These are phyloP conservation scores for Sebastes diaconus DNA, from an alignment of 2,797 vertebrate species.

Conservation along the genomic window DNA sequence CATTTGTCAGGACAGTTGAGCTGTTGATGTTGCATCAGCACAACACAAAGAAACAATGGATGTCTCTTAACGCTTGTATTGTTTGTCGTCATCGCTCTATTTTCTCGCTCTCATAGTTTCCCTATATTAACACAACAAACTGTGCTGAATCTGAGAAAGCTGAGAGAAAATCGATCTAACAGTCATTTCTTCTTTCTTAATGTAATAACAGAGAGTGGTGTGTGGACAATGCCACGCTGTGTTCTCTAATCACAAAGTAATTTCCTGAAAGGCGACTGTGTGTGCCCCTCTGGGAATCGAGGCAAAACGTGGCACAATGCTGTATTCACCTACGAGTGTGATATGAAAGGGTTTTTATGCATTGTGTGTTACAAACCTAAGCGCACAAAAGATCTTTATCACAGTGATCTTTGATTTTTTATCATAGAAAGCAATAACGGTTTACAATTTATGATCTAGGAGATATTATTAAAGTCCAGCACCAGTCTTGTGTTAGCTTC, in stretches of 20 bases:
- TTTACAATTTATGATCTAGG: not conserved
- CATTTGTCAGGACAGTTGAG: not conserved
- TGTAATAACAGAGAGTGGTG: not conserved
- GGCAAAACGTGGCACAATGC: not conserved
- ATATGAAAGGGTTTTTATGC: not conserved
- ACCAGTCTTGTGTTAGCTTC: not conserved
- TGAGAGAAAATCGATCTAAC: not conserved
- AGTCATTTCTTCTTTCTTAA: not conserved
- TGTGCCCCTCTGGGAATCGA: constrained; percentile 12
- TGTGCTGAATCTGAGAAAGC: not conserved
- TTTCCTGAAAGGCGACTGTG: constrained; percentile 24
- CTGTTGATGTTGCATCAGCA: not conserved
- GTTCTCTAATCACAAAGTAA: constrained; percentile 24
- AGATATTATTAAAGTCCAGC: not conserved
- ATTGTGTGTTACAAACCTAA: not conserved
- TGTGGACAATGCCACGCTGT: constrained; percentile 52
- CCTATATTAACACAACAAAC: not conserved
- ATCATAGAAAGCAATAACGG: not conserved
- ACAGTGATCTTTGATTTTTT: not conserved
- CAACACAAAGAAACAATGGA: not conserved
- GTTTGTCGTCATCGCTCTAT: not conserved
- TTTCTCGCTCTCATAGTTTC: not conserved
- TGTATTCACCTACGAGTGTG: not conserved
- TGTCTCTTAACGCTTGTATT: not conserved
- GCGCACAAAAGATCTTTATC: not conserved